A percentile compares a stretch with the other conserved stretches of the same genome.
Evolutionary conservation across 2,113 vertebrate species (phyloP).

Genomic region (Scomber colias): DNA sequence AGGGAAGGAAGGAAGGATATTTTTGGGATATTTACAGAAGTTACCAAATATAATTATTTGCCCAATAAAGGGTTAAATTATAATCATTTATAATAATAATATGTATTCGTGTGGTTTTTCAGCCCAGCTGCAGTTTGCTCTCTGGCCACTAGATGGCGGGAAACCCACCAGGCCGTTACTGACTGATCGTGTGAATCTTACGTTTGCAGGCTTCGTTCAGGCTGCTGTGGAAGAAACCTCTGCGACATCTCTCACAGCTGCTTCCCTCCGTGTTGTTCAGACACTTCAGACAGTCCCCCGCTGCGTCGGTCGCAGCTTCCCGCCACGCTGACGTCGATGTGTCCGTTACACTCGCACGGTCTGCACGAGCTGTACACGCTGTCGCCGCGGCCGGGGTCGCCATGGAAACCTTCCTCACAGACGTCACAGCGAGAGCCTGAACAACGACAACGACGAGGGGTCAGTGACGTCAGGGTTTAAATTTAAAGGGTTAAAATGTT

Average conservation of each 20-base stretch:
- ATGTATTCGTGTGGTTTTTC: too few species aligned
- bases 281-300: slow-evolving; percentile 90
- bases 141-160: too few species aligned
- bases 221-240: slow-evolving; percentile 86
- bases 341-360: slow-evolving; percentile 87
- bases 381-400: slow-evolving; percentile 82
- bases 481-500: too few species aligned
- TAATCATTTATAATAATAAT: too few species aligned
- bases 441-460: not conserved
- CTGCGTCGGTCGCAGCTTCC: slow-evolving; percentile 88
- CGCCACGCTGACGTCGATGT: slow-evolving; percentile 79
- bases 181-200: slow-evolving; percentile 22
- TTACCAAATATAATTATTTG: too few species aligned
- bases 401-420: slow-evolving; percentile 91
- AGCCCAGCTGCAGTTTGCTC: too few species aligned
- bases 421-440: slow-evolving; percentile 88
- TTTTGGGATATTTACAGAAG: too few species aligned
- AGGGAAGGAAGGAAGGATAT: too few species aligned
- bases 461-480: not conserved
- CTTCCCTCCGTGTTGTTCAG: slow-evolving; percentile 86
- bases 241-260: slow-evolving; percentile 87
- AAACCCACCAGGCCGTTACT: too few species aligned
- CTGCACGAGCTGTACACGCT: slow-evolving; percentile 82
- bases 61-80: too few species aligned
- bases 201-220: slow-evolving; percentile 83